phyloP scores from a whole-genome alignment of 2,113 vertebrate genomes.

The Ctenomys sociabilis region DNA sequence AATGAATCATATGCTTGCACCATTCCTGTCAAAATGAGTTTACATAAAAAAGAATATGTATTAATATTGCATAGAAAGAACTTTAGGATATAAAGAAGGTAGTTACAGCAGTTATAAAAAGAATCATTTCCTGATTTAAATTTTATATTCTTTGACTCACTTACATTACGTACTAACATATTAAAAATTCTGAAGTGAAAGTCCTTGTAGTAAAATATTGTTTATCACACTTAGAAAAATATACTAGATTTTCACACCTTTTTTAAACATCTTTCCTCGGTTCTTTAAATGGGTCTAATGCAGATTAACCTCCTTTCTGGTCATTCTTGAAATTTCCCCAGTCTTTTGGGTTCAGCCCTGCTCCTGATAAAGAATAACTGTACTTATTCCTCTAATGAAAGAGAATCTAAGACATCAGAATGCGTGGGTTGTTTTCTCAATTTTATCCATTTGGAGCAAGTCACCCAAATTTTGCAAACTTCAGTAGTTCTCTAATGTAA shows the following conservation, averaged over 20 bases:
- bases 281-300: not conserved
- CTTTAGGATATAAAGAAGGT: conserved; percentile 57
- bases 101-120: conserved; percentile 57
- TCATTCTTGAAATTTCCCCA: not conserved
- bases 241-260: not conserved
- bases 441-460: not conserved
- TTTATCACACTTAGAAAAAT: conserved; percentile 20
- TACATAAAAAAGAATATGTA: conserved; percentile 46
- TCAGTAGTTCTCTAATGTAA: not conserved
- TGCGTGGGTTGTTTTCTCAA: not conserved
- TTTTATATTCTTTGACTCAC: conserved; percentile 54
- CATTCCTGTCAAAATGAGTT: conserved; percentile 61
- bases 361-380: not conserved
- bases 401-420: not conserved
- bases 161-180: conserved; percentile 47
- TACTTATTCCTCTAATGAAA: not conserved
- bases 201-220: not conserved
- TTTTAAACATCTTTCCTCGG: not conserved
- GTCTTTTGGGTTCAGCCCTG: not conserved
- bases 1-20: conserved; percentile 58
- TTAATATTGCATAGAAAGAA: conserved; percentile 53
- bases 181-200: conserved; percentile 52
- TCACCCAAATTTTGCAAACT: not conserved
- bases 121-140: conserved; percentile 61
- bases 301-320: not conserved